A percentile compares a stretch with the other conserved stretches of the same genome.
Evolutionary conservation across 2,113 vertebrate species (phyloP).

Genomic region (Mobula hypostoma): DNA sequence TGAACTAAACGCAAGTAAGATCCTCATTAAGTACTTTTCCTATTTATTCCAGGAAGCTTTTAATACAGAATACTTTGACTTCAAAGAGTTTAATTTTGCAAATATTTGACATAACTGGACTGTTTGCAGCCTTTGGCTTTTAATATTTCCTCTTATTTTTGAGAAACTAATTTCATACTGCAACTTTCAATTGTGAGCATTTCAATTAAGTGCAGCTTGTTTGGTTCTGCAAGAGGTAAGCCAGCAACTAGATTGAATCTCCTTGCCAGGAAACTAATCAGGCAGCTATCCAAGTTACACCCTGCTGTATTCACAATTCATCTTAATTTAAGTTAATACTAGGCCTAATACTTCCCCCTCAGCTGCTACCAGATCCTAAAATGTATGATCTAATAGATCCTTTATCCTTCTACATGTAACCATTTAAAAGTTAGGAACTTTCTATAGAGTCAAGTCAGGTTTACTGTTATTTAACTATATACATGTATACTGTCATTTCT

Average conservation of each 20-base stretch:
- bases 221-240: neutral
- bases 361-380: neutral
- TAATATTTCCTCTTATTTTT: neutral
- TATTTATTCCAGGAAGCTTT: neutral
- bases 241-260: neutral
- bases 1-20: neutral
- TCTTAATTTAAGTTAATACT: neutral
- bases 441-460: neutral
- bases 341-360: neutral
- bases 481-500: no score
- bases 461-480: no score
- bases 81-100: neutral
- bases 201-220: neutral
- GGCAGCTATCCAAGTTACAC: neutral
- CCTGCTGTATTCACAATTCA: no score
- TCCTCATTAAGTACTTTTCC: neutral
- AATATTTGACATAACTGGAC: neutral
- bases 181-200: neutral
- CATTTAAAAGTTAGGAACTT: neutral
- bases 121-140: neutral
- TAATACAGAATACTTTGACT: neutral
- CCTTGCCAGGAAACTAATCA: neutral
- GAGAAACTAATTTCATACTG: neutral
- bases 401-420: neutral
- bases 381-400: neutral